Conservation (phyloP, 2,113 vertebrate genomes). For the Redunca redunca region DNA sequence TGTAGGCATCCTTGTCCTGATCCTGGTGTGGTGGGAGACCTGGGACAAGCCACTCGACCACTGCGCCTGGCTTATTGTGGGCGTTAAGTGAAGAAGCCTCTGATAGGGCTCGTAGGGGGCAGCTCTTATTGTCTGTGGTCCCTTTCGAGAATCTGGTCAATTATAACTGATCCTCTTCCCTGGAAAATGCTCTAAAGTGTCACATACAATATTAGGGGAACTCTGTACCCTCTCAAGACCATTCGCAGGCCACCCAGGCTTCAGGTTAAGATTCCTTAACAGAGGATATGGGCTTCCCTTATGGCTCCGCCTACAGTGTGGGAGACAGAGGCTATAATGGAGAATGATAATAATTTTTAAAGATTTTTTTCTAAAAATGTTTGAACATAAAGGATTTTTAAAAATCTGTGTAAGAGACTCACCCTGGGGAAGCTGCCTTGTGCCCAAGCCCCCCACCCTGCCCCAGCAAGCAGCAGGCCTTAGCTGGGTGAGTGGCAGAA, state of each 20-base stretch:
- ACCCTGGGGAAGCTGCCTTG: background rate
- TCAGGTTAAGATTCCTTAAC: background rate
- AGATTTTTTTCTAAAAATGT: background rate
- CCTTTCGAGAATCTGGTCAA: background rate
- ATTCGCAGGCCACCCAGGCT: background rate
- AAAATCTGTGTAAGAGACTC: background rate
- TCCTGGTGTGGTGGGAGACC: background rate
- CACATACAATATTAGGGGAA: background rate
- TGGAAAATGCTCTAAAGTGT: background rate
- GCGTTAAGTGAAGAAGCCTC: background rate
- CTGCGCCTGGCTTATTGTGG: rapidly evolving
- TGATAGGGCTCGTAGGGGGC: background rate
- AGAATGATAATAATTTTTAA: background rate
- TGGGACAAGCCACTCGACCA: background rate
- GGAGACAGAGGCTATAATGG: background rate
- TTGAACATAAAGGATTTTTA: background rate
- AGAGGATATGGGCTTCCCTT: background rate
- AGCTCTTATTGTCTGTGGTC: background rate
- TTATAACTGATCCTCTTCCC: background rate
- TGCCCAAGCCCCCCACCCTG: background rate
- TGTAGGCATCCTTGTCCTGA: background rate
- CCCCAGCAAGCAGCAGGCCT: background rate
- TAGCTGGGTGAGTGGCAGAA: background rate
- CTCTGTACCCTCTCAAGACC: background rate
- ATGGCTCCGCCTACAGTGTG: background rate